These are phyloP conservation scores for Cheumatopsyche charites DNA, from an alignment of 1,140 invertebrate species.

Conservation along the genomic window DNA sequence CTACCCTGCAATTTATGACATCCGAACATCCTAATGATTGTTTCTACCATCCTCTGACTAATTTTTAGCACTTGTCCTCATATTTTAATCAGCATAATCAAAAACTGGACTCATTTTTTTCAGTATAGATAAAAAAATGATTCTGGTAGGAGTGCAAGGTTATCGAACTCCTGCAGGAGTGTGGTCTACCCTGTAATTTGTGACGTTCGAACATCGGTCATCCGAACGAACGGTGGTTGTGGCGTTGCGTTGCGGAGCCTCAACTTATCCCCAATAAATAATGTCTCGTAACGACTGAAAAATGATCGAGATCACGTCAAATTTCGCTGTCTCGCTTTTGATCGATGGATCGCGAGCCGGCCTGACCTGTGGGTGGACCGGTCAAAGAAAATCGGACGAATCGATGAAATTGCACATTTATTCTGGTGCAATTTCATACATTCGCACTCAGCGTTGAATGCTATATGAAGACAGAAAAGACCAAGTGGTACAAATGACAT, in stretches of 20 bases:
- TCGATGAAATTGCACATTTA: neutral
- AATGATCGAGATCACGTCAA: slow-evolving; percentile 30
- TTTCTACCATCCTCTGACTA: too few relatives aligned
- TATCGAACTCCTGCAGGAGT: slow-evolving; percentile 16
- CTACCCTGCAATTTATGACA: slow-evolving; percentile 35
- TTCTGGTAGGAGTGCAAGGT: too few relatives aligned
- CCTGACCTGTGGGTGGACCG: neutral
- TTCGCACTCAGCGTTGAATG: too few relatives aligned
- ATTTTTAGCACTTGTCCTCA: too few relatives aligned
- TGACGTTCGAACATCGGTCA: slow-evolving; percentile 31
- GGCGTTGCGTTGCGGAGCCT: neutral
- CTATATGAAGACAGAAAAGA: too few relatives aligned
- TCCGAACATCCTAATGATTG: slow-evolving; percentile 23
- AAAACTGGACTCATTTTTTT: too few relatives aligned
- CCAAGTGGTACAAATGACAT: too few relatives aligned
- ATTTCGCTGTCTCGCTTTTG: slow-evolving; percentile 23
- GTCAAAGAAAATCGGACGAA: neutral
- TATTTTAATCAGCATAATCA: too few relatives aligned
- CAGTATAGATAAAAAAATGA: too few relatives aligned
- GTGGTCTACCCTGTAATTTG: slow-evolving; percentile 35
- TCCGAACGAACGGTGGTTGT: neutral
- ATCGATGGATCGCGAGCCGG: neutral
- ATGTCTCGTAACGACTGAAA: slow-evolving; percentile 24
- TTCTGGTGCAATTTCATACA: too few relatives aligned
- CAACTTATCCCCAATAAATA: slow-evolving; percentile 34